Percentiles rank a stretch among this genome's conserved stretches.
Conservation (phyloP, 2,888 invertebrate species). For the Lacanobia wlatinum region DNA sequence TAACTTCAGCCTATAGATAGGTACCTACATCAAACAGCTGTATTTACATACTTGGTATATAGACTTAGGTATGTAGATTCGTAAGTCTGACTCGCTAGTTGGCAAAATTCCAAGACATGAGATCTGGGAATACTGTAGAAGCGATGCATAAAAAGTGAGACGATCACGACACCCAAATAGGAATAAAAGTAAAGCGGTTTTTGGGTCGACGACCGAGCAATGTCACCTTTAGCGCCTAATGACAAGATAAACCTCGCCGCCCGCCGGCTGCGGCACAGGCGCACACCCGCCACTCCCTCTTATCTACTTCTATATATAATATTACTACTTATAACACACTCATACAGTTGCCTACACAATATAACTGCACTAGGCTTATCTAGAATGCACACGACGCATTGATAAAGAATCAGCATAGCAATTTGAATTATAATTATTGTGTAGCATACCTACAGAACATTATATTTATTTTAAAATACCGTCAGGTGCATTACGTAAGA, state of each 20-base stretch:
- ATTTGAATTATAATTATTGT: slow-evolving; percentile 33
- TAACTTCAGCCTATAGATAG: neutral
- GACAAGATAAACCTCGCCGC: slow-evolving; percentile 74
- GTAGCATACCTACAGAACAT: slow-evolving; percentile 19
- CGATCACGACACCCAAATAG: slow-evolving; percentile 41
- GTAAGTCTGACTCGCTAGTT: slow-evolving; percentile 9
- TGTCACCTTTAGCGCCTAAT: slow-evolving; percentile 85
- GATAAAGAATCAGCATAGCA: slow-evolving; percentile 53
- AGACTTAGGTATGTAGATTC: neutral
- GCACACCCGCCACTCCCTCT: slow-evolving; percentile 35
- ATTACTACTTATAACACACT: slow-evolving; percentile 17
- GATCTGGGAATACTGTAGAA: slow-evolving; percentile 25
- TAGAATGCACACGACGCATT: slow-evolving; percentile 68
- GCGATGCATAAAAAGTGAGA: slow-evolving; percentile 28
- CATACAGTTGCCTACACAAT: slow-evolving; percentile 46
- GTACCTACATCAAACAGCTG: neutral
- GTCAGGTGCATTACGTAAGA: slow-evolving; percentile 27
- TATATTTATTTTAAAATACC: slow-evolving; percentile 25
- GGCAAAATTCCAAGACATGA: slow-evolving; percentile 37
- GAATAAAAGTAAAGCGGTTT: slow-evolving; percentile 73
- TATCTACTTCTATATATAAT: slow-evolving; percentile 49
- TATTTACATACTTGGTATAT: neutral
- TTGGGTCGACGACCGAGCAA: slow-evolving; percentile 83
- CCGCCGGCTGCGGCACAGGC: slow-evolving; percentile 47
- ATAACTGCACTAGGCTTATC: slow-evolving; percentile 71